A percentile compares a stretch with the other conserved stretches of the same genome.
Evolutionary conservation across 2,888 invertebrate genomes (phyloP).

Genomic region (Yponomeuta sedellus): DNA sequence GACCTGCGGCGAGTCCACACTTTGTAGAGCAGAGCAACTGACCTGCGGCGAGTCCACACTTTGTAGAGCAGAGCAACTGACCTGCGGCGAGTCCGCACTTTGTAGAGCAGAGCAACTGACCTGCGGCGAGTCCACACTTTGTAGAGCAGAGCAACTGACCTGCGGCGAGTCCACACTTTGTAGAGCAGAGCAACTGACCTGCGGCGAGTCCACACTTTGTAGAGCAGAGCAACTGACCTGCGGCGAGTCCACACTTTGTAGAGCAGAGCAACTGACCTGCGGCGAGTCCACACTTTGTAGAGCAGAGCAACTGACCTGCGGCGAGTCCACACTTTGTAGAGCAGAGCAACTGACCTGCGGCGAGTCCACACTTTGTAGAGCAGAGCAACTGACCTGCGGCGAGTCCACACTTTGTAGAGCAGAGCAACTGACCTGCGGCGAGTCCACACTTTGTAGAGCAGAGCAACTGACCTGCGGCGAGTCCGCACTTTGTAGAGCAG

Average conservation of each 20-base stretch:
- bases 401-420: conserved; percentile 41
- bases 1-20: conserved; percentile 45
- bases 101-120: conserved; percentile 43
- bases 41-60: conserved; percentile 43
- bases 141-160: conserved; percentile 44
- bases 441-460: conserved; percentile 42
- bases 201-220: conserved; percentile 43
- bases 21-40: conserved; percentile 42
- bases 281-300: conserved; percentile 41
- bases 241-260: conserved; percentile 44
- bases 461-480: conserved; percentile 44
- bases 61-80: conserved; percentile 44
- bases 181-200: conserved; percentile 46
- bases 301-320: conserved; percentile 48
- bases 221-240: conserved; percentile 45
- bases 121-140: conserved; percentile 43
- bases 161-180: conserved; percentile 42
- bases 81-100: conserved; percentile 44
- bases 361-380: conserved; percentile 44
- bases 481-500: conserved; percentile 44
- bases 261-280: conserved; percentile 47
- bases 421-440: conserved; percentile 47
- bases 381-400: conserved; percentile 46
- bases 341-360: conserved; percentile 42
- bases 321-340: conserved; percentile 43